Base-by-base conservation (phyloP, 2,797 vertebrate species). In the Poecilia gillii region DNA sequence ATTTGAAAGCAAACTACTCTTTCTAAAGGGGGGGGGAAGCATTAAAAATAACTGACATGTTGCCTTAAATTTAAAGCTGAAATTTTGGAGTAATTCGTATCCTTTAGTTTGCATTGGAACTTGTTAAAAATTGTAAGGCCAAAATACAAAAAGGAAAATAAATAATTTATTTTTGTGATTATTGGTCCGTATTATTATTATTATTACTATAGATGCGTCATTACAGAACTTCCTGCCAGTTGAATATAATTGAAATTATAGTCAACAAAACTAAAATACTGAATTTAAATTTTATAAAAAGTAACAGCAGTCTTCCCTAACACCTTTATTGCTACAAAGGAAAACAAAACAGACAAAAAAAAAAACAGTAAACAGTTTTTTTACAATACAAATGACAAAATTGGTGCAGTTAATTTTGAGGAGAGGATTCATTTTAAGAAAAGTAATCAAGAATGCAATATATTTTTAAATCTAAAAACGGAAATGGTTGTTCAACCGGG, bases 11-110 rank as follows among this genome's bases (percentile, higher is more conserved):
- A 59, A 59, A 9, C 6, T 12, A 4, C n/a, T n/a, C 9, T 55
- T 1, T n/a, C 25, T 55, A n/a, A n/a, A n/a, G 2, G 3, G 6
- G 6, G 7, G 2, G 0, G 6, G 7, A 6, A 25, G 23, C 16
- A 39, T 33, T 64, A 64, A 20, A 36, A 36, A 64, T 36, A 64
- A 20, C 16, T 18, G 33, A 13, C 6, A 18, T 64, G 31, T 64
- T 64, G 62, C 33, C 31, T 8, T 16, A 11, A 64, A 18, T 1
- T 9, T 28, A 64, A 64, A 18, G 62, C 2, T 64, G 33, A 20
- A 3, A 20, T 36, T 64, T 6, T 9, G 62, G 33, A 23, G 33
- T 0, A 66, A 39, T 23, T 23, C 1, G 1, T 11, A 25, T 39
- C 18, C 18, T 64, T 66, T 9, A 66, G 0, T 36, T 39, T 66